Percentiles rank a stretch among this genome's conserved stretches.
phyloP scores from a whole-genome alignment of 2,888 invertebrate species.

The Aquatica leii region DNA sequence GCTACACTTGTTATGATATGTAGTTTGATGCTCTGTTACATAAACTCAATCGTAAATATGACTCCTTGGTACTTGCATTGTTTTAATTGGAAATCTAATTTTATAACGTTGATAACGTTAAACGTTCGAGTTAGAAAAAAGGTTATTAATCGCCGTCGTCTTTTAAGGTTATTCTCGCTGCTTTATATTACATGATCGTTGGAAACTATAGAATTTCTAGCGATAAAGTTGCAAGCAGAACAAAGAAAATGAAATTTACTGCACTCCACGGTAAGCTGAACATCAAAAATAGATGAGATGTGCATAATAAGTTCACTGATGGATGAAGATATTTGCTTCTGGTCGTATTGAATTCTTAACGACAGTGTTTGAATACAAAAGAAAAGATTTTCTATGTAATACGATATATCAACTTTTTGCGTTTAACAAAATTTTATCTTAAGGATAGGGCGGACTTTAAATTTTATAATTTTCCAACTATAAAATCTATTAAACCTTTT shows the following conservation, averaged over 20 bases:
- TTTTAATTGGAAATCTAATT: constrained; percentile 9
- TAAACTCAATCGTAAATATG: constrained; percentile 22
- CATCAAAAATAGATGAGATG: constrained; percentile 35
- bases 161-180: constrained; percentile 8
- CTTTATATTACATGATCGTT: constrained; percentile 18
- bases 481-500: too few species aligned
- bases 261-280: constrained; percentile 28
- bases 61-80: constrained; percentile 14
- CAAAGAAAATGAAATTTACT: constrained; percentile 30
- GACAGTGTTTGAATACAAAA: constrained; percentile 24
- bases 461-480: too few species aligned
- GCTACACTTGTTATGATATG: constrained; percentile 44
- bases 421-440: constrained; percentile 4
- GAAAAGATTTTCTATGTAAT: constrained; percentile 7
- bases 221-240: constrained; percentile 28
- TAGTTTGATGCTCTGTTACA: constrained; percentile 36
- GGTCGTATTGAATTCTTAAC: constrained; percentile 31
- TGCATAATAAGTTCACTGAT: constrained; percentile 32
- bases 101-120: constrained; percentile 21
- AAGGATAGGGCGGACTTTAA: too few species aligned
- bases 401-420: constrained; percentile 19
- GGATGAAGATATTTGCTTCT: constrained; percentile 28
- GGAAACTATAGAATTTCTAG: constrained; percentile 19
- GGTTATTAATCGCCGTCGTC: constrained; percentile 13
- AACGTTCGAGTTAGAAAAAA: constrained; percentile 23